phyloP scores from a whole-genome alignment of 2,113 vertebrate species.

The Emydura subglobosa region DNA sequence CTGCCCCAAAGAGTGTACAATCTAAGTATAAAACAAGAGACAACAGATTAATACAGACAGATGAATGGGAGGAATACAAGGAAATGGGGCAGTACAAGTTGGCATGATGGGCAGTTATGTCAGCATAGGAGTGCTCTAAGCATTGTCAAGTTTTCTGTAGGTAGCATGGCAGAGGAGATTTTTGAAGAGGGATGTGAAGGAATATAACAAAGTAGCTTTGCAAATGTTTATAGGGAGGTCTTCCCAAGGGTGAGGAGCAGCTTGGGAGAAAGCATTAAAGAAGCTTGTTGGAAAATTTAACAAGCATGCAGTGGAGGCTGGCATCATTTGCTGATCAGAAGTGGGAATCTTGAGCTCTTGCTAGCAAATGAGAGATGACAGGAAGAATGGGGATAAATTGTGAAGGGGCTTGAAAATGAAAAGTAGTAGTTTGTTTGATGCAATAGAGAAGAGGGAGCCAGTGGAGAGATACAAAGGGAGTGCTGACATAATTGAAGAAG shows the following conservation, averaged over 20 bases:
- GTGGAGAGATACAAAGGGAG: neutral
- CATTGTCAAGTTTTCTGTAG: too few species aligned
- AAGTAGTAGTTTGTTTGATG: neutral
- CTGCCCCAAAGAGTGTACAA: neutral
- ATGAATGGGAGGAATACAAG: neutral
- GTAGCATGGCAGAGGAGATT: too few species aligned
- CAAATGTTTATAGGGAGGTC: too few species aligned
- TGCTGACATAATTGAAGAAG: neutral
- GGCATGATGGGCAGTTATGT: neutral
- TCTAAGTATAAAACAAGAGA: neutral
- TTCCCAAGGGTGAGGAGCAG: too few species aligned
- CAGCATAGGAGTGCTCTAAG: neutral
- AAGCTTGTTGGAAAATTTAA: too few species aligned
- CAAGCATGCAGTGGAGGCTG: too few species aligned
- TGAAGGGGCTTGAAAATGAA: conserved; percentile 19
- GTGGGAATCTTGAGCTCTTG: neutral
- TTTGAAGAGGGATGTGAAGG: too few species aligned
- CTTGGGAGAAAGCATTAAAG: too few species aligned
- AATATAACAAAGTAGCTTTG: too few species aligned
- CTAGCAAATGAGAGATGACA: neutral
- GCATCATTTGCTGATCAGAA: too few species aligned
- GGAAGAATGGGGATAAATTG: neutral
- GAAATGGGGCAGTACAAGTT: neutral
- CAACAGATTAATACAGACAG: neutral
- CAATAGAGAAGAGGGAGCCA: neutral